Base-by-base conservation (phyloP, 2,797 vertebrate species). In the Hoplostethus mediterraneus region DNA sequence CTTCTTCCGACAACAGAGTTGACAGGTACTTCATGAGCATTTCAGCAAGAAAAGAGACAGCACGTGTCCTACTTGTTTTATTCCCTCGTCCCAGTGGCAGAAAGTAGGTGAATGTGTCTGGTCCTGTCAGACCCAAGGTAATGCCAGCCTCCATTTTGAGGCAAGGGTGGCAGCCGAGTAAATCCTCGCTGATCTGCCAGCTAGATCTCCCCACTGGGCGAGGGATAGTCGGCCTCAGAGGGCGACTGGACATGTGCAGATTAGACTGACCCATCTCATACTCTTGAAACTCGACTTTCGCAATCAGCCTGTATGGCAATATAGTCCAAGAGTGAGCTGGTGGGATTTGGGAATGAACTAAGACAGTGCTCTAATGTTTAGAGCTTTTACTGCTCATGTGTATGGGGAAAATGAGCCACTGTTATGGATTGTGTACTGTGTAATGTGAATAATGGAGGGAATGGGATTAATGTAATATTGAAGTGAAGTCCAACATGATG, bases 101-200 rank as follows among this genome's bases (percentile, higher is more conserved):
- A 86, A 91, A 90, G 85, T 90, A 93, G 85, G 83, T 88, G 80
- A 90, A 54, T 28, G 52, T 40, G 72, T 91, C 84, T 90, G 76
- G 38, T 66, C 49, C 67, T 45, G 48, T 83, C 77, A 74, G 52
- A 65, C 67, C 67, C 59, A 73, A 83, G 75, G 74, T 87, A 87
- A 88, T 78, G 79, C 73, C 80, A 63, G 63, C 69, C 21, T 77
- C 80, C 85, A 70, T 82, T 90, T 74, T 81, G 79, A 75, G 45
- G 59, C 80, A 36, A 42, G n/a, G 21, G 5, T 57, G 51, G 12
- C 48, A 44, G 61, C 47, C n/a, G 54, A 45, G 11, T 87, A 90
- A 91, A 88, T 88, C 85, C 82, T 58, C 16, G 38, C 64, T 85
- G 77, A 89, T 90, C 84, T 84, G 76, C 57, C 77, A 65, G 60